Conservation (phyloP, 2,113 vertebrate genomes). For the Macroglossus sobrinus region DNA sequence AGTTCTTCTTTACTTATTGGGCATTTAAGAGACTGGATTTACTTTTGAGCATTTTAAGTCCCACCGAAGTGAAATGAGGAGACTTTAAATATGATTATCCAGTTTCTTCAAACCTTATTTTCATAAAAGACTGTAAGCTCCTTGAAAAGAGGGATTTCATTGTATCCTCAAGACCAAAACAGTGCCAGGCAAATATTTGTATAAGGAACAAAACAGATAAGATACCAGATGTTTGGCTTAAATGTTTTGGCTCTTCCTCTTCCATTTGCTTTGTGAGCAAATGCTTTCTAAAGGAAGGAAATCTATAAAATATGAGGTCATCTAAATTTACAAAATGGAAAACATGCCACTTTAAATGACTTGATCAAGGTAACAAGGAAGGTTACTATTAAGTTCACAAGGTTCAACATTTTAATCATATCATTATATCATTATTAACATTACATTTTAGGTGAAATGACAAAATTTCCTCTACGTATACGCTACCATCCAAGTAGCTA, state of each 20-base stretch:
- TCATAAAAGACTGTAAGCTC: background rate
- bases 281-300: background rate
- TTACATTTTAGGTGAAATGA: background rate
- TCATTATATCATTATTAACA: background rate
- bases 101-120: background rate
- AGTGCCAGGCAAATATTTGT: background rate
- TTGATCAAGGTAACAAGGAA: background rate
- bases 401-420: background rate
- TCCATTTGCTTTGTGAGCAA: background rate
- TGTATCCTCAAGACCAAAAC: background rate
- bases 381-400: constrained; percentile 12
- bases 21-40: background rate
- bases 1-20: background rate
- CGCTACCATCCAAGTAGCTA: background rate
- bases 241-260: background rate
- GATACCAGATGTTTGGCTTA: background rate
- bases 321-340: background rate
- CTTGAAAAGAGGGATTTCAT: background rate
- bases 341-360: background rate
- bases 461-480: background rate
- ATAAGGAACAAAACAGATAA: background rate
- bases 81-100: background rate
- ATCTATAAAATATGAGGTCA: background rate
- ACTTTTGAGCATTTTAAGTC: background rate
- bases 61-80: background rate